Base-by-base conservation (phyloP, 2,797 vertebrate genomes). In the Schizopygopsis pylzovi region DNA sequence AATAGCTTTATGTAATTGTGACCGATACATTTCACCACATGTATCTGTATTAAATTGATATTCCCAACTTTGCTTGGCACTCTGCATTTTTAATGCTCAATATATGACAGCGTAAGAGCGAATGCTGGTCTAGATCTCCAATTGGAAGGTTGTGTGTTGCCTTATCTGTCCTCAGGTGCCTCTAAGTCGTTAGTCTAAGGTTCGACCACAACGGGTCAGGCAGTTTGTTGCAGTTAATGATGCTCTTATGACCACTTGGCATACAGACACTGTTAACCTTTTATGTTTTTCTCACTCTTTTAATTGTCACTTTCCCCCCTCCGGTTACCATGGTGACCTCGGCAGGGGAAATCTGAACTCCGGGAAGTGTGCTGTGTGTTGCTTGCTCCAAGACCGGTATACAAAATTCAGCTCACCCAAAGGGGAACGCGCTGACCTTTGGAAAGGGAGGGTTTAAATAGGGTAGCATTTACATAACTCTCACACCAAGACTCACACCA, bases 31-130 rank as follows among this genome's bases (percentile, higher is more conserved):
- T 82, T 70, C 43, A 41, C 77, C 0, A 3, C 41, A 1, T 49
- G 43, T 52, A 54, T 70, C 43, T 70, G 67, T 10, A 33, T 78
- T 47, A 49, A 72, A 78, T 37, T 65, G 43, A 72, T 49, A 84
- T 68, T 67, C 49, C 7, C 15, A 39, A 59, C 47, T 45, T 75
- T 80, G 39, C 71, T 43, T 25, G 4, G 6, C 15, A 1, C 45
- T 63, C 20, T 65, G 16, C 68, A 90, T 63, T 88, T 90, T 93
- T 91, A 90, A 91, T 88, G 88, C 86, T 83, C 87, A 92, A 92
- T 92, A 93, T 91, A 93, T 91, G 89, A 87, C 88, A 91, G 86
- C 89, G 85, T 92, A 88, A 93, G 89, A 87, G 86, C 4, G 7
- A 28, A 79, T 71, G 79, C 73, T 79, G n/a, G 65, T 82, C 12